Evolutionary conservation across 1,140 invertebrate species (phyloP), one percentile per base, ranked within the genome.

Genomic region (Amyelois transitella): DNA sequence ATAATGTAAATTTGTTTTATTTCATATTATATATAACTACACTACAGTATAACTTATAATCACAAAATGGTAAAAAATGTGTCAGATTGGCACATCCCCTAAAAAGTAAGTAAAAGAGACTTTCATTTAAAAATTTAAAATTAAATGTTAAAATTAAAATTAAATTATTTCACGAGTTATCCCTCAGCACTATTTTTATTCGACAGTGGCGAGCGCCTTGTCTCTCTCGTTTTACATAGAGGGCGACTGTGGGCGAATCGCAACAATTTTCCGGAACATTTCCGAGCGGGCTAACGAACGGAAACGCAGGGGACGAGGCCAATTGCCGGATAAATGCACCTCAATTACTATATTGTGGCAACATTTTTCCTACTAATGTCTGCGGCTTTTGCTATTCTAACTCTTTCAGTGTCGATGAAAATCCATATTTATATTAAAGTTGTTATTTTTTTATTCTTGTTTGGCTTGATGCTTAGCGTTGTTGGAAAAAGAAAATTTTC

Each of bases 321-420:
- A 81, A 81, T 79, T 79, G 75, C 62, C 71, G 68, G 67, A 81
- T 76, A 81, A 81, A 77, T 81, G 76, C 72, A 77, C 72, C 75
- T 74, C 72, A 73, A 78, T 77, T 79, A 75, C 77, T 78, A 68
- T 69, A 68, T 74, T 77, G 75, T 71, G 71, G 66, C 53, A 70
- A 68, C 65, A 71, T 75, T 75, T 81, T 78, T 78, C 71, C 66
- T 64, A 60, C 62, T 72, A 70, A 72, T 71, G 63, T 60, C 50
- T 58, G 66, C 64, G 60, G 52, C 64, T 67, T 64, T 64, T 60
- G 62, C 54, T 21, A 48, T 48, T 48, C 21, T 14, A 24, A 24
- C 22, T 24, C 22, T 2, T 38, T 38, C 12, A 14, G 32, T 38
- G n/a, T 38, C 32, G 32, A 38, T 38, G 32, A 12, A 38, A 38